These are phyloP conservation scores for Tyto alba DNA, from an alignment of 2,113 vertebrate genomes.

Conservation along the genomic window DNA sequence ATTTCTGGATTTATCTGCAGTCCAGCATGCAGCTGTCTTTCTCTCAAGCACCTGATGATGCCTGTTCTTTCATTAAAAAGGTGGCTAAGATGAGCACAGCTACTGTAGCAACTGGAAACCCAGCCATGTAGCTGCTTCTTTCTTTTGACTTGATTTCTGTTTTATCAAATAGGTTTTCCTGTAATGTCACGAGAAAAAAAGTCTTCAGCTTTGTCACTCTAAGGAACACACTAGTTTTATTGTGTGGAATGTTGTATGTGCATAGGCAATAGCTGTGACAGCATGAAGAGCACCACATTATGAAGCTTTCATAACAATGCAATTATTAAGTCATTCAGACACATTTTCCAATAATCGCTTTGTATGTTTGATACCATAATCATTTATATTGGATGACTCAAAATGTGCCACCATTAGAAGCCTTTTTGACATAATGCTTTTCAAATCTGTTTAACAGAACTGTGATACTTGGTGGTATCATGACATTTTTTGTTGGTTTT, in stretches of 20 bases:
- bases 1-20: not conserved
- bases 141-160: not conserved
- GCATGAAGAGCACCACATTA: not conserved
- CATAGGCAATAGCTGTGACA: not conserved
- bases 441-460: not conserved
- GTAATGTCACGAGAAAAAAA: not conserved
- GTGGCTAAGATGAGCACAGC: not conserved
- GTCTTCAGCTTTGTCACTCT: not conserved
- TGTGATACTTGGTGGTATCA: not conserved
- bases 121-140: not conserved
- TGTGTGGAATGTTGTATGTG: not conserved
- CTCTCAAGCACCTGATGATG: not conserved
- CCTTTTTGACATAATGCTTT: not conserved
- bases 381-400: not conserved
- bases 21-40: not conserved
- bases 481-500: not conserved
- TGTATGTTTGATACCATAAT: not conserved
- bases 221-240: not conserved
- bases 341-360: not conserved
- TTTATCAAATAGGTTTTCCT: not conserved
- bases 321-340: not conserved
- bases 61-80: not conserved
- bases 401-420: not conserved
- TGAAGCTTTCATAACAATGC: not conserved
- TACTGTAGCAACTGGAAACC: not conserved